A percentile compares a stretch with the other conserved stretches of the same genome.
phyloP scores from a whole-genome alignment of 2,888 invertebrate species.

The Lypha dubia region DNA sequence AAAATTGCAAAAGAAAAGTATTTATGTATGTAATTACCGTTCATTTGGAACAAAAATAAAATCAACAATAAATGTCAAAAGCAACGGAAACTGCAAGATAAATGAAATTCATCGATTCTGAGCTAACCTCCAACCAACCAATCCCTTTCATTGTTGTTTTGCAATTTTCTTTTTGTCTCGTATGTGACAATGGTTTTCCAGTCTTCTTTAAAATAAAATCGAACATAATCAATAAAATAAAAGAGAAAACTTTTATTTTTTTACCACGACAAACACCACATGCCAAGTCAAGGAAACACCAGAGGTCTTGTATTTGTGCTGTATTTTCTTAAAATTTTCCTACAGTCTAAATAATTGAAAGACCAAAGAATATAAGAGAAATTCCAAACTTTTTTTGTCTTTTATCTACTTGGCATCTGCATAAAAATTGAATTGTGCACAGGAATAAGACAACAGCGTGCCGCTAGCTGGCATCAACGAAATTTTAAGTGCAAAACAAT shows the following conservation, averaged over 20 bases:
- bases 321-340: conserved; percentile 38
- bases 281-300: conserved; percentile 48
- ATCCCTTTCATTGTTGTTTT: conserved; percentile 29
- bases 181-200: conserved; percentile 42
- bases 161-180: conserved; percentile 13
- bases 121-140: conserved; percentile 2
- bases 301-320: conserved; percentile 12
- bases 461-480: conserved; percentile 33
- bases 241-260: conserved; percentile 15
- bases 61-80: conserved; percentile 64
- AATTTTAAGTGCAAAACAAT: conserved; percentile 33
- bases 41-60: conserved; percentile 48
- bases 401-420: conserved; percentile 43
- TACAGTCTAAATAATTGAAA: conserved; percentile 50
- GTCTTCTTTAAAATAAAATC: conserved; percentile 57
- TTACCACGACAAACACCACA: conserved; percentile 50
- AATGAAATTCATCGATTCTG: conserved; percentile 25
- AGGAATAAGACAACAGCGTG: conserved; percentile 24
- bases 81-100: conserved; percentile 48
- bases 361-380: conserved; percentile 31
- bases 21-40: too few relatives aligned
- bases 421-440: conserved; percentile 27
- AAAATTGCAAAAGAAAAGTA: conserved; percentile 20
- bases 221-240: conserved; percentile 66
- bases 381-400: conserved; percentile 43